A percentile compares a stretch with the other conserved stretches of the same genome.
Conservation (phyloP, 2,113 vertebrate species). For the Prinia subflava region DNA sequence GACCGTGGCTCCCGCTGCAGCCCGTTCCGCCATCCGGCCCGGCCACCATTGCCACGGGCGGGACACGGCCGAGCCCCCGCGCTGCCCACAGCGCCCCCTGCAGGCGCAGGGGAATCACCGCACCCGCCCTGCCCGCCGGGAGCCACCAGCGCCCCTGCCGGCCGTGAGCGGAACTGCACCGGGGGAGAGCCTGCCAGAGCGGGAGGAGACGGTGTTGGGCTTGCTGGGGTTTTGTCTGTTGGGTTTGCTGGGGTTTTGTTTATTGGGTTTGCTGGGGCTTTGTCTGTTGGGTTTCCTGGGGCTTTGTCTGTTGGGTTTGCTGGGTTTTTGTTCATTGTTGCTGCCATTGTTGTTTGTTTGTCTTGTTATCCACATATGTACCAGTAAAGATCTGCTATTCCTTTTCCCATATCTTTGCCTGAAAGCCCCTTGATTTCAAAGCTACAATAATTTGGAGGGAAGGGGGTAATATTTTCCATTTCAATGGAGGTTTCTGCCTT, state of each 20-base stretch:
- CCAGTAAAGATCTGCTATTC: not conserved
- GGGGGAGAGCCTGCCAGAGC: too few relatives aligned
- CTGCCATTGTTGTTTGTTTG: not conserved
- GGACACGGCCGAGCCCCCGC: too few relatives aligned
- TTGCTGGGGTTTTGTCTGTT: not conserved
- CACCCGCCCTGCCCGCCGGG: not conserved
- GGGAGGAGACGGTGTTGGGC: too few relatives aligned
- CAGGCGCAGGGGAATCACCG: not conserved
- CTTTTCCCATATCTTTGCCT: too few relatives aligned
- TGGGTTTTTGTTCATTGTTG: too few relatives aligned
- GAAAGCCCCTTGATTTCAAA: not conserved
- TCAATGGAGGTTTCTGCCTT: not conserved
- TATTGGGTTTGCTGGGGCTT: too few relatives aligned
- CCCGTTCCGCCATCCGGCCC: too few relatives aligned
- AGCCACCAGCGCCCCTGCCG: not conserved
- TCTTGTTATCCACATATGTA: too few relatives aligned
- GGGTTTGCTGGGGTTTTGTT: too few relatives aligned
- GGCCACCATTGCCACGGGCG: rapidly evolving
- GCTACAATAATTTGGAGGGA: not conserved
- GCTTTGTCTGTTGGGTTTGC: too few relatives aligned
- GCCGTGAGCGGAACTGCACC: not conserved
- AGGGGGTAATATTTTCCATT: not conserved
- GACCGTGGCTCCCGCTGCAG: rapidly evolving
- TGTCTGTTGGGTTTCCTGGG: not conserved
- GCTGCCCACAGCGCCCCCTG: not conserved